Percentiles rank a stretch among this genome's conserved stretches.
Conservation (phyloP, 1,140 invertebrate genomes). For the Lucilia cuprina region DNA sequence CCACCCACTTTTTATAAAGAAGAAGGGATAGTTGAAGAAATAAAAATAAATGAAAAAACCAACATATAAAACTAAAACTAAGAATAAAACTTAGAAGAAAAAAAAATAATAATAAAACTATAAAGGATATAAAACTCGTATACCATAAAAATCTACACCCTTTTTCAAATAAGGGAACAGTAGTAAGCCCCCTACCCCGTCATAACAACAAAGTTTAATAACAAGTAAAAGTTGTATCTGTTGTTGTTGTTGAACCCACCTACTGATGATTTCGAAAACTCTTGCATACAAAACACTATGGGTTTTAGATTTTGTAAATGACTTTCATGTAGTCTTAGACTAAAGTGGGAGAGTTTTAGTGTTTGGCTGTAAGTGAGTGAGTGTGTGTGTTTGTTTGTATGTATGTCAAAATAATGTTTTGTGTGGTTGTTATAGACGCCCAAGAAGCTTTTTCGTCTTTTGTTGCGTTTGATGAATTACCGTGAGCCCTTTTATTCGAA, state of each 20-base stretch:
- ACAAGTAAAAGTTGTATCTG: neutral
- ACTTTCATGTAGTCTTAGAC: neutral
- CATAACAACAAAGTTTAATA: constrained; percentile 8
- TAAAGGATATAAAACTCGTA: neutral
- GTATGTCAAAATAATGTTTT: neutral
- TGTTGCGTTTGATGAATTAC: constrained; percentile 32
- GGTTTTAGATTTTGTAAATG: neutral
- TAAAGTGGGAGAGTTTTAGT: neutral
- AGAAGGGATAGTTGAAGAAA: neutral
- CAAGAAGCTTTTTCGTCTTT: constrained; percentile 21
- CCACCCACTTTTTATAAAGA: neutral
- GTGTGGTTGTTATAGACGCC: constrained; percentile 12
- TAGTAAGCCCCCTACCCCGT: neutral
- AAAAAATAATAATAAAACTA: neutral
- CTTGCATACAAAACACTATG: neutral
- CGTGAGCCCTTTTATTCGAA: constrained; percentile 16
- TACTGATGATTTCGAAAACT: neutral
- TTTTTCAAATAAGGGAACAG: neutral
- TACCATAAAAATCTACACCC: neutral
- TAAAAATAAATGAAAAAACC: neutral
- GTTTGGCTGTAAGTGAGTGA: neutral
- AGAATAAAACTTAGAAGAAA: neutral
- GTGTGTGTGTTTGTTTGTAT: constrained; percentile 10
- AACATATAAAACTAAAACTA: neutral
- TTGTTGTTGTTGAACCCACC: neutral